Conservation (phyloP, 2,888 invertebrate genomes). For the Ornithoptera priamus region DNA sequence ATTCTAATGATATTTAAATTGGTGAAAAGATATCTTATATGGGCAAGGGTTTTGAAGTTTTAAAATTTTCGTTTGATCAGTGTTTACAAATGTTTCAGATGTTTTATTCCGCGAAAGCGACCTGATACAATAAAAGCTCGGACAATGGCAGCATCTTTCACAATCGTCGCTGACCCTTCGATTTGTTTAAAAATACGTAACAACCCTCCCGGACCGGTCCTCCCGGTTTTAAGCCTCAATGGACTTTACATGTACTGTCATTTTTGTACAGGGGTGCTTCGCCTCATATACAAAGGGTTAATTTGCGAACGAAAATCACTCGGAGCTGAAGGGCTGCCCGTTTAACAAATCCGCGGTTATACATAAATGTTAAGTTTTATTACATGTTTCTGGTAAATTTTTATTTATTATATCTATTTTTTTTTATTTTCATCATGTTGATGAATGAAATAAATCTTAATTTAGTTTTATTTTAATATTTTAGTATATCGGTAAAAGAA, state of each 20-base stretch:
- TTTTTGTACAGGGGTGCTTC: constrained; percentile 41
- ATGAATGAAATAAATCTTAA: no score
- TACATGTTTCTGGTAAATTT: background rate
- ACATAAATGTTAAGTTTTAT: constrained; percentile 15
- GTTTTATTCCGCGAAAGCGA: constrained; percentile 14
- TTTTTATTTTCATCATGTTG: no score
- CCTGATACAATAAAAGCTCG: constrained; percentile 13
- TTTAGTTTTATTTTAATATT: no score
- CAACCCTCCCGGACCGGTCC: constrained; percentile 40
- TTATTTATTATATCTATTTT: constrained; percentile 5
- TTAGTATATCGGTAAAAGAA: no score
- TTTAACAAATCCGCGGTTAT: constrained; percentile 33
- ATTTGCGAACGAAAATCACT: constrained; percentile 45
- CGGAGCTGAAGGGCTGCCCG: constrained; percentile 43
- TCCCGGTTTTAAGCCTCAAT: constrained; percentile 57
- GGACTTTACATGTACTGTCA: constrained; percentile 66
- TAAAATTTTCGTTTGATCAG: background rate
- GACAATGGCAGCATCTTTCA: constrained; percentile 19
- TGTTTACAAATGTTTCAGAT: constrained; percentile 17
- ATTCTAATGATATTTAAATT: no score
- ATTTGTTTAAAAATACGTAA: constrained; percentile 33
- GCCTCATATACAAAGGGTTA: constrained; percentile 49
- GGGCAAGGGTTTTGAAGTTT: background rate
- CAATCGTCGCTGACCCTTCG: constrained; percentile 31
- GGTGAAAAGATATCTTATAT: no score